Conservation (phyloP, 1,140 invertebrate genomes). For the Metopolophium dirhodum region DNA sequence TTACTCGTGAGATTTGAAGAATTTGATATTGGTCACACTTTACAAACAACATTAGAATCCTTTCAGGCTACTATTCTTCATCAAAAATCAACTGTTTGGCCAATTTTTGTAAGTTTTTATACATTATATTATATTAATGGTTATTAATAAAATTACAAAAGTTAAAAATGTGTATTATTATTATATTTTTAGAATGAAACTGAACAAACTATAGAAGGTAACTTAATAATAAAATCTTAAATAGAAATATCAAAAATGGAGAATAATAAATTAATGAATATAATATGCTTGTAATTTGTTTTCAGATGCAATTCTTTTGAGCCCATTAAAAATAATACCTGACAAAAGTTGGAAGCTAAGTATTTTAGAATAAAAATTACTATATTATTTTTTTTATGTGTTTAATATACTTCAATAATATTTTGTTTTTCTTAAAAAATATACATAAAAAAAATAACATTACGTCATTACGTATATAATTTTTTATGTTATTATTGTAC, state of each 20-base stretch:
- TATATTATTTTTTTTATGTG: not conserved
- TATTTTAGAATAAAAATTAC: conserved; percentile 25
- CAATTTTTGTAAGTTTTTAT: conserved; percentile 58
- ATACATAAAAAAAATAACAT: not conserved
- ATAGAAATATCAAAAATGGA: not conserved
- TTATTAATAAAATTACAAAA: not conserved
- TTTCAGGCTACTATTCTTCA: conserved; percentile 51
- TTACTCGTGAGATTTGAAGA: conserved; percentile 57
- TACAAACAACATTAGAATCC: conserved; percentile 57
- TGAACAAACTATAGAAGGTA: conserved; percentile 50
- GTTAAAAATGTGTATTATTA: not conserved
- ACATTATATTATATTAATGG: not conserved
- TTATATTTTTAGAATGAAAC: conserved; percentile 48
- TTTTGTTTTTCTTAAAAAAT: not conserved
- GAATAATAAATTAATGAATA: not conserved
- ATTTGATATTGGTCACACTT: conserved; percentile 37
- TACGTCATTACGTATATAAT: too few relatives aligned
- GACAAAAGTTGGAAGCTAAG: conserved; percentile 45
- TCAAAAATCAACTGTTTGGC: conserved; percentile 58
- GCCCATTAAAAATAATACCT: conserved; percentile 37
- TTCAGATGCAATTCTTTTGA: conserved; percentile 46
- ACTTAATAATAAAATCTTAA: not conserved
- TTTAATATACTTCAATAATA: conserved; percentile 12
- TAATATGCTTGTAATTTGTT: not conserved
- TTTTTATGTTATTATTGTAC: too few relatives aligned